These are phyloP conservation scores for Phymastichus coffea DNA, from an alignment of 1,140 invertebrate species.

Conservation along the genomic window DNA sequence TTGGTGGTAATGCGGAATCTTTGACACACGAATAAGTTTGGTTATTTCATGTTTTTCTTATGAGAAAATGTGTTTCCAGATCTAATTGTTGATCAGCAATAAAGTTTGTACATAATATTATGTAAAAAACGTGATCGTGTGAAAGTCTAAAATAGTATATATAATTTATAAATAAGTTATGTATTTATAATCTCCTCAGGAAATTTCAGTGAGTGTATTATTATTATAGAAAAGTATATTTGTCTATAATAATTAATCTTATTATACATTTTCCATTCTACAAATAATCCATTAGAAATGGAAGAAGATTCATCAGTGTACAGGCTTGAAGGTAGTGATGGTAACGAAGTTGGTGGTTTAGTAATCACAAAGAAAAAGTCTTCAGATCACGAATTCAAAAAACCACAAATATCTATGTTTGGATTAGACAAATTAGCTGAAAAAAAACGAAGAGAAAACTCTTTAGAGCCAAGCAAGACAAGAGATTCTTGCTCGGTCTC, in stretches of 20 bases:
- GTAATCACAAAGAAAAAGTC: slow-evolving; percentile 76
- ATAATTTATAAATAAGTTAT: too few relatives aligned
- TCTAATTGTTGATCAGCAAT: too few relatives aligned
- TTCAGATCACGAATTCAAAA: slow-evolving; percentile 69
- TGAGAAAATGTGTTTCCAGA: not conserved
- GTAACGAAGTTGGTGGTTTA: slow-evolving; percentile 73
- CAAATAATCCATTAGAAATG: slow-evolving; percentile 32
- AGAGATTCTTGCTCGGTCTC: slow-evolving; percentile 40
- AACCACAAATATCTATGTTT: slow-evolving; percentile 76
- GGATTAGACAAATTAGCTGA: slow-evolving; percentile 88
- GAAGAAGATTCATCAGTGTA: slow-evolving; percentile 63
- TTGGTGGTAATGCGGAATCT: not conserved
- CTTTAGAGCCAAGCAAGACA: slow-evolving; percentile 32
- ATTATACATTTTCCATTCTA: too few relatives aligned
- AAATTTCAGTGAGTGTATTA: too few relatives aligned
- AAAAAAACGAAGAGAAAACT: slow-evolving; percentile 64
- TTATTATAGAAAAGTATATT: too few relatives aligned
- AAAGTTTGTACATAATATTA: too few relatives aligned
- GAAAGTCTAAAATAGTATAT: too few relatives aligned
- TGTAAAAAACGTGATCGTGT: too few relatives aligned
- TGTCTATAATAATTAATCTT: too few relatives aligned
- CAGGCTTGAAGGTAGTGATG: slow-evolving; percentile 79
- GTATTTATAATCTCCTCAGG: too few relatives aligned
- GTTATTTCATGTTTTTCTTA: too few relatives aligned
- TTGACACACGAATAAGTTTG: too few relatives aligned